Base-by-base conservation (phyloP, 2,113 vertebrate genomes). In the Asarcornis scutulata region DNA sequence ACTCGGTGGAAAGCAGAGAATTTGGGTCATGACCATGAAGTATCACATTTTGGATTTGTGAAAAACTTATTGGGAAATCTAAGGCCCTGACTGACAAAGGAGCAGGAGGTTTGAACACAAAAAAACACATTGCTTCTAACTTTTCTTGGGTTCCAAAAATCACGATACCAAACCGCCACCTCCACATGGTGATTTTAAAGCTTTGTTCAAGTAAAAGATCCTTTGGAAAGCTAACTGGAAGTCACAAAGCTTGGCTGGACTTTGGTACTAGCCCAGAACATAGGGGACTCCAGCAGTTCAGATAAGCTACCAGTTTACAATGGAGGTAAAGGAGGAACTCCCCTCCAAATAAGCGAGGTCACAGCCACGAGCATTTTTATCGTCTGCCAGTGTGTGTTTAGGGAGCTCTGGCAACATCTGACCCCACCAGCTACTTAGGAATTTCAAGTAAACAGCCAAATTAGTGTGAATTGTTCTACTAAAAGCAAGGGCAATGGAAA, bases 271-370 rank as follows among this genome's bases (percentile, higher is more conserved):
- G 32, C 17, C 13, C 42, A 48, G 17, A 59, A 42, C 27, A 73
- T 59, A 31, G 0, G 0, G 40, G 55, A 80, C 59, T 73, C 50
- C 58, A 72, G 74, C 21, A 87, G 38, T 63, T 87, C 53, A 89
- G 83, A 80, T 87, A 94, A 91, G 58, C 53, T 42, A 32, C 55
- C 27, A 31, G 36, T 92, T 69, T 85, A 77, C 53, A 69, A 89
- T 58, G 34, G 23, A 86, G 22, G 23, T 52, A 67, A 50, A 72
- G 48, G 44, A 89, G 40, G 11, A 92, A 8, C 29, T 71, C 46
- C 32, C 5, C 38, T 84, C 17, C 68, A 59, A 9, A 2, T 21
- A 74, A 40, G 14, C n/a, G 13, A 67, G 20, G 40, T 62, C 62
- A 83, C 48, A 86, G 71, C 27, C 25, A 34, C 2, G 27, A 87